Conservation (phyloP, 1,140 invertebrate genomes). For the Arctopsyche grandis region DNA sequence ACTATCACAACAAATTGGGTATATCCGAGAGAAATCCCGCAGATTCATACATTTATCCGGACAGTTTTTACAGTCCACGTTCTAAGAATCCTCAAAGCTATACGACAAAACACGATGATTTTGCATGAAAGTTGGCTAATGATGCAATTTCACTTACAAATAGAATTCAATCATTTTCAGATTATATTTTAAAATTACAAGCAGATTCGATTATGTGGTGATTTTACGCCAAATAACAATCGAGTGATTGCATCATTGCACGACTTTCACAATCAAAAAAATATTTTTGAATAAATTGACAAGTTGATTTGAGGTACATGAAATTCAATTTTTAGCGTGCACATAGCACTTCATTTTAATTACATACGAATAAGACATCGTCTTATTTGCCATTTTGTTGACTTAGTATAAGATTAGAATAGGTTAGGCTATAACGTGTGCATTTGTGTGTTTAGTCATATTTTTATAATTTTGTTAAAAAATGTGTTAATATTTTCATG, state of each 20-base stretch:
- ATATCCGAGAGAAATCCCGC: constrained; percentile 60
- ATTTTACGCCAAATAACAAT: constrained; percentile 7
- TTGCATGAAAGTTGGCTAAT: constrained; percentile 66
- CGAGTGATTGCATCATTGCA: constrained; percentile 29
- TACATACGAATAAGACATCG: no score
- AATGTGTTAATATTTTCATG: no score
- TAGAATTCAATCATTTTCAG: constrained; percentile 64
- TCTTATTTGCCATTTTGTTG: no score
- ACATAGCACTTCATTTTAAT: no score
- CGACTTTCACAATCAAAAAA: background rate
- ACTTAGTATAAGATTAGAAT: no score
- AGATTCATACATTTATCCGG: constrained; percentile 64
- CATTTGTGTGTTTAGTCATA: no score
- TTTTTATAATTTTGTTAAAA: no score
- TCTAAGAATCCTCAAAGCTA: constrained; percentile 64
- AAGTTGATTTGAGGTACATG: no score
- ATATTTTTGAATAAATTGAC: no score
- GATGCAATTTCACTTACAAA: constrained; percentile 67
- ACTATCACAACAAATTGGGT: constrained; percentile 61
- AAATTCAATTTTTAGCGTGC: no score
- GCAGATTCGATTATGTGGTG: constrained; percentile 67
- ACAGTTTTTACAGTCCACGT: constrained; percentile 64
- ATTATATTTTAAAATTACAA: constrained; percentile 63
- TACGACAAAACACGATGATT: constrained; percentile 60
- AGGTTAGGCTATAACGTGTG: no score